These are phyloP conservation scores for Eupithecia inturbata DNA, from an alignment of 2,888 invertebrate genomes.

Conservation along the genomic window DNA sequence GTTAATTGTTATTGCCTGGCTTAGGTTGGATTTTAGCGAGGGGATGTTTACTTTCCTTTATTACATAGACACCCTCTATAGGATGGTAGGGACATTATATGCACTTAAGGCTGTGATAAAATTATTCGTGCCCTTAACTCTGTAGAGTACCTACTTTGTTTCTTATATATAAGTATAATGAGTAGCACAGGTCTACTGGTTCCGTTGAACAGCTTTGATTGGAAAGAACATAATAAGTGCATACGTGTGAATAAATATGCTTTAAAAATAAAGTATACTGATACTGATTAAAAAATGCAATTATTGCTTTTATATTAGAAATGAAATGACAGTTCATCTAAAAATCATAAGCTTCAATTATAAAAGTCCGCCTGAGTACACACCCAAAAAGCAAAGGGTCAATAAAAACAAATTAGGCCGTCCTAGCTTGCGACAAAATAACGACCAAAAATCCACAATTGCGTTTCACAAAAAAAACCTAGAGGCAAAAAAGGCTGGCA, in stretches of 20 bases:
- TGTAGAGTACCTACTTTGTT: not conserved
- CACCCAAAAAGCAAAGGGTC: not conserved
- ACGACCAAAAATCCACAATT: conserved; percentile 21
- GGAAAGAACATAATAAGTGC: not conserved
- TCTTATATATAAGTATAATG: not conserved
- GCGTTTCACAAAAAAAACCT: conserved; percentile 31
- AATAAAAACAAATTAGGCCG: not conserved
- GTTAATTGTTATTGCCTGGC: conserved; percentile 72
- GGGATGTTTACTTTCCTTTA: conserved; percentile 37
- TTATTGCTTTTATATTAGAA: not conserved
- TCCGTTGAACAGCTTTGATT: not conserved
- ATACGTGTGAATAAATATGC: no score
- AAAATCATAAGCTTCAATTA: not conserved
- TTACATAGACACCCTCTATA: conserved; percentile 30
- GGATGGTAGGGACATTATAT: conserved; percentile 19
- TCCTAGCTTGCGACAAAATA: not conserved
- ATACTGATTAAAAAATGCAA: not conserved
- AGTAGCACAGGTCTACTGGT: not conserved
- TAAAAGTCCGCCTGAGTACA: not conserved
- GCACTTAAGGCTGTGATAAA: conserved; percentile 25
- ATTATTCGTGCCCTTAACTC: conserved; percentile 7
- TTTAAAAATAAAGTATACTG: no score
- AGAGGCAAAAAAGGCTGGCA: not conserved
- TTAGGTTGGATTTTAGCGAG: conserved; percentile 42
- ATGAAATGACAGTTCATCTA: not conserved